These are phyloP conservation scores for Acanthoscelides obtectus DNA, from an alignment of 2,888 invertebrate genomes.

Conservation along the genomic window DNA sequence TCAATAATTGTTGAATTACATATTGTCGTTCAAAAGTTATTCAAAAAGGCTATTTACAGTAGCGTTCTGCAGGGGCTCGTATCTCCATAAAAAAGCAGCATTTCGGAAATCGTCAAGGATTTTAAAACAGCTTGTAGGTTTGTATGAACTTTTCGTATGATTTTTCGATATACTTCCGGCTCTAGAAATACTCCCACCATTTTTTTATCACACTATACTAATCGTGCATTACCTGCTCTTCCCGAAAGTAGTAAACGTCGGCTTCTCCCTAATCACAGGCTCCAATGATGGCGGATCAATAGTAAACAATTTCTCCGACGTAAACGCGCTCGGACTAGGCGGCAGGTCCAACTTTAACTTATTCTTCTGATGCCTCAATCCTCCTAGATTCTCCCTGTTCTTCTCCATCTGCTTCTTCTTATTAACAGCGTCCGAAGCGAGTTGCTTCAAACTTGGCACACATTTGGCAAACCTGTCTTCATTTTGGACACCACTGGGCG, in stretches of 20 bases:
- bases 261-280: slow-evolving; percentile 49
- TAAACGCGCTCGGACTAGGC: slow-evolving; percentile 51
- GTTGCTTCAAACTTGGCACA: slow-evolving; percentile 36
- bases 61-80: too few species aligned
- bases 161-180: too few species aligned
- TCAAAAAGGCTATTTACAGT: too few species aligned
- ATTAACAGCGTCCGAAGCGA: slow-evolving; percentile 38
- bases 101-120: too few species aligned
- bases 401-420: slow-evolving; percentile 27
- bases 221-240: slow-evolving; percentile 43
- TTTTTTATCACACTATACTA: too few species aligned
- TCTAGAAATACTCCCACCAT: too few species aligned
- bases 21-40: too few species aligned
- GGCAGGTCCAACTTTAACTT: slow-evolving; percentile 67
- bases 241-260: slow-evolving; percentile 59
- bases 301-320: slow-evolving; percentile 37
- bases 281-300: slow-evolving; percentile 46
- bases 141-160: too few species aligned
- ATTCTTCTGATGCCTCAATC: slow-evolving; percentile 67
- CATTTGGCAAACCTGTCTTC: slow-evolving; percentile 13
- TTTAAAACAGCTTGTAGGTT: too few species aligned
- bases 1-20: too few species aligned
- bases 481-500: slow-evolving; percentile 44
- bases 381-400: slow-evolving; percentile 52
- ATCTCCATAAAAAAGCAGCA: too few species aligned